Evolutionary conservation across 2,797 vertebrate genomes (phyloP).

Genomic region (Eulemur rubriventer): DNA sequence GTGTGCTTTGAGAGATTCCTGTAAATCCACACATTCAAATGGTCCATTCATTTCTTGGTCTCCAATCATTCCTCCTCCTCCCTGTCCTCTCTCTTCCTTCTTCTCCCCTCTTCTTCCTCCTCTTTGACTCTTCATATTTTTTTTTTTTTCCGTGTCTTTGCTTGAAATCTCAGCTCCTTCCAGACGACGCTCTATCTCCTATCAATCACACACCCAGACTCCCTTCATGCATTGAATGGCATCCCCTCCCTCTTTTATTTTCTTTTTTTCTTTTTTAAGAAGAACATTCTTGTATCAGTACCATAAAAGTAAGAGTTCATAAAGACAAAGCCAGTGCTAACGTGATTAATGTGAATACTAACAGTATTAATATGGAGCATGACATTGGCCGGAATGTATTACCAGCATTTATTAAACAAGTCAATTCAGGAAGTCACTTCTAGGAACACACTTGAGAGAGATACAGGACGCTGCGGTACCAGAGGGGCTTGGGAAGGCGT

Average conservation of each 20-base stretch:
- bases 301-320: no score
- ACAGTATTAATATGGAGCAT: no score
- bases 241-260: not conserved
- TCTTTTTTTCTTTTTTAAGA: no score
- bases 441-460: no score
- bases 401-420: no score
- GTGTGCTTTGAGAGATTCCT: not conserved
- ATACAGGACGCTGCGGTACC: accelerated
- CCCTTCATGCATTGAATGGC: not conserved
- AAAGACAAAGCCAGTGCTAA: no score
- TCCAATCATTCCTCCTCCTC: not conserved
- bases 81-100: not conserved
- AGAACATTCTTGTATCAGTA: no score
- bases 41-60: not conserved
- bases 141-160: not conserved
- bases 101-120: accelerated
- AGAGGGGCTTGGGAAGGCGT: accelerated
- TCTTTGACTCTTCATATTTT: not conserved
- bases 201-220: not conserved
- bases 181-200: accelerated
- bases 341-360: no score
- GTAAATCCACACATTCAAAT: not conserved
- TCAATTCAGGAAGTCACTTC: no score
- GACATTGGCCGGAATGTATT: no score
- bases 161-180: not conserved